Conservation (phyloP, 2,888 invertebrate genomes). For the Meta bourneti region DNA sequence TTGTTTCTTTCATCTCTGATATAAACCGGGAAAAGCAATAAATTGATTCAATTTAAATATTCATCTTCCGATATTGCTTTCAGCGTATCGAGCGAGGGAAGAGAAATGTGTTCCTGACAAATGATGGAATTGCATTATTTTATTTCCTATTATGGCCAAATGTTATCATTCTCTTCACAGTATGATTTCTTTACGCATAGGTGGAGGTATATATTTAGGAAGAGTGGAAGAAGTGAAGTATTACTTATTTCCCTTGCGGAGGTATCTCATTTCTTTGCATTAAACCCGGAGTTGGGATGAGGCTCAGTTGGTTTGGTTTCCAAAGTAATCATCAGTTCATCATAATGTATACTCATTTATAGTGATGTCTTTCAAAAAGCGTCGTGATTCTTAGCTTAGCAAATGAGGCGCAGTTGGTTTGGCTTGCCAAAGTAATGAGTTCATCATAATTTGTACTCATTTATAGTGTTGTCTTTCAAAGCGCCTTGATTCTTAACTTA, state of each 20-base stretch:
- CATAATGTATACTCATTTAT: no score
- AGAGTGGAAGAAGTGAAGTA: constrained; percentile 19
- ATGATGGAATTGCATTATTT: constrained; percentile 34
- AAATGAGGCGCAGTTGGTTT: no score
- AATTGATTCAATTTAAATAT: constrained; percentile 39
- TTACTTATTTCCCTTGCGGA: not conserved
- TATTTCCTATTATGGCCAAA: constrained; percentile 17
- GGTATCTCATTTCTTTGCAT: not conserved
- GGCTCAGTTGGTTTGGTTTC: no score
- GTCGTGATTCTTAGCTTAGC: no score
- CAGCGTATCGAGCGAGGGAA: not conserved
- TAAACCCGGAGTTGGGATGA: not conserved
- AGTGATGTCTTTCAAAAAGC: no score
- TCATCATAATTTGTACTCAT: no score
- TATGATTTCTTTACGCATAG: constrained; percentile 10
- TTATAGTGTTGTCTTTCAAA: no score
- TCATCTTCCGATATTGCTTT: constrained; percentile 4
- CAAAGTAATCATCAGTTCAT: no score
- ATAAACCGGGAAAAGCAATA: not conserved
- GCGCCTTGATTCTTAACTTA: no score
- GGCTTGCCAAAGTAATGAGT: no score
- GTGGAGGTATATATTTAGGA: no score
- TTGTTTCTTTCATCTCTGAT: constrained; percentile 5
- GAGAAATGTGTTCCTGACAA: constrained; percentile 14
- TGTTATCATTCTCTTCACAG: constrained; percentile 4